Evolutionary conservation across 2,113 vertebrate genomes (phyloP).

Genomic region (Malurus alboscapulatus): DNA sequence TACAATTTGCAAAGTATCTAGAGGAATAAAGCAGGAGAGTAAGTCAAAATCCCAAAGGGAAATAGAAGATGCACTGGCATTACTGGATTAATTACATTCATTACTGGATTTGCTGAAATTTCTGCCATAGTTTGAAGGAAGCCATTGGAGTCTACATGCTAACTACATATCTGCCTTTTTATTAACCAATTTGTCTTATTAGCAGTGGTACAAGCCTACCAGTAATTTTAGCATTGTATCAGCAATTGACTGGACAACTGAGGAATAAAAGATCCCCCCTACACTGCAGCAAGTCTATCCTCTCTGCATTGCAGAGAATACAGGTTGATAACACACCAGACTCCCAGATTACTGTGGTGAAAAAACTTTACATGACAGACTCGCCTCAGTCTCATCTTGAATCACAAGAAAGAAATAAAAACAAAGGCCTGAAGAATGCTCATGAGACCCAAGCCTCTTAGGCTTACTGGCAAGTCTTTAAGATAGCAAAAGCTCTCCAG

Average conservation of each 20-base stretch:
- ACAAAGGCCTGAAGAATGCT: neutral
- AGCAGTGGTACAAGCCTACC: neutral
- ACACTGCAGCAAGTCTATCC: neutral
- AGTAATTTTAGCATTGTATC: neutral
- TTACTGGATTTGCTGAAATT: neutral
- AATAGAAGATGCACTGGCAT: neutral
- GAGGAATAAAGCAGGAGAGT: neutral
- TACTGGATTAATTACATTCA: no score
- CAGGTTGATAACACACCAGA: neutral
- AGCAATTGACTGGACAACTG: neutral
- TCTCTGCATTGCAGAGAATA: neutral
- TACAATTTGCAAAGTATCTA: neutral
- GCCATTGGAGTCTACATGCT: neutral
- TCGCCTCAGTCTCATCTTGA: neutral
- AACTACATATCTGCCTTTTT: neutral
- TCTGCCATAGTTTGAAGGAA: neutral
- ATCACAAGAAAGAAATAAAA: neutral
- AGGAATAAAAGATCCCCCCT: neutral
- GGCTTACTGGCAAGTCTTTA: neutral
- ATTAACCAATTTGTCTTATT: neutral
- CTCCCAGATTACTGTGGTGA: neutral
- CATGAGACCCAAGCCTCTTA: neutral
- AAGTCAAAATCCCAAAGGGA: neutral
- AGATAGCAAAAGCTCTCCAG: no score
- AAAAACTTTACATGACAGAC: neutral